These are phyloP conservation scores for Phoxinus phoxinus DNA, from an alignment of 2,113 vertebrate species.

Conservation along the genomic window DNA sequence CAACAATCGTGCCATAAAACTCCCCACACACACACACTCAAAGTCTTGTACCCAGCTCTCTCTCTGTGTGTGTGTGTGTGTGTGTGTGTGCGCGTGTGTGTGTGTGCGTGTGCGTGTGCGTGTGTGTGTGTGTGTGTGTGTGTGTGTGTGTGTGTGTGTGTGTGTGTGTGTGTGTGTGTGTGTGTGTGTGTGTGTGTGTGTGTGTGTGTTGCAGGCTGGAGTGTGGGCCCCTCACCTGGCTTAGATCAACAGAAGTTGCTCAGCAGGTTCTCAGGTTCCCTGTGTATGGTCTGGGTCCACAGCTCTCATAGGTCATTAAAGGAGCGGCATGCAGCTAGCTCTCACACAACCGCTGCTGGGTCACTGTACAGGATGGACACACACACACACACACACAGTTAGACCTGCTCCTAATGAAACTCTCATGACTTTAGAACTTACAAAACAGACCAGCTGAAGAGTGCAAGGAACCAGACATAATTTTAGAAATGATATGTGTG, in stretches of 20 bases:
- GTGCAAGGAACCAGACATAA: neutral
- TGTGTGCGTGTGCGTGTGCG: no score
- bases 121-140: no score
- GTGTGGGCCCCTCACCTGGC: constrained; percentile 51
- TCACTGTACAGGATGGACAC: constrained; percentile 32
- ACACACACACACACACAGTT: constrained; percentile 40
- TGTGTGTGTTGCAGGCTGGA: neutral
- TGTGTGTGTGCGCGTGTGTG: no score
- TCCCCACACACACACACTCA: constrained; percentile 11
- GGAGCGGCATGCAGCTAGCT: constrained; percentile 48
- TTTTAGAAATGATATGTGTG: neutral
- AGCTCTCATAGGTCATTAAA: constrained; percentile 58
- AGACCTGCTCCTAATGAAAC: constrained; percentile 26
- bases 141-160: no score
- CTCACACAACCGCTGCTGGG: constrained; percentile 50
- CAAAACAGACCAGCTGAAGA: constrained; percentile 21
- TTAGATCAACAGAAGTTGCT: constrained; percentile 58
- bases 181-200: neutral
- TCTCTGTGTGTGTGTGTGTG: neutral
- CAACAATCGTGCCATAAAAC: constrained; percentile 25
- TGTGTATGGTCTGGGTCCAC: constrained; percentile 51
- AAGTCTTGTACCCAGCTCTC: neutral
- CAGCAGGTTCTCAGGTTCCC: constrained; percentile 58
- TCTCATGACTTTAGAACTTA: constrained; percentile 21
- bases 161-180: no score